Evolutionary conservation across 2,888 invertebrate species (phyloP), one percentile per base, ranked within the genome.

Genomic region (Phasia obesa): DNA sequence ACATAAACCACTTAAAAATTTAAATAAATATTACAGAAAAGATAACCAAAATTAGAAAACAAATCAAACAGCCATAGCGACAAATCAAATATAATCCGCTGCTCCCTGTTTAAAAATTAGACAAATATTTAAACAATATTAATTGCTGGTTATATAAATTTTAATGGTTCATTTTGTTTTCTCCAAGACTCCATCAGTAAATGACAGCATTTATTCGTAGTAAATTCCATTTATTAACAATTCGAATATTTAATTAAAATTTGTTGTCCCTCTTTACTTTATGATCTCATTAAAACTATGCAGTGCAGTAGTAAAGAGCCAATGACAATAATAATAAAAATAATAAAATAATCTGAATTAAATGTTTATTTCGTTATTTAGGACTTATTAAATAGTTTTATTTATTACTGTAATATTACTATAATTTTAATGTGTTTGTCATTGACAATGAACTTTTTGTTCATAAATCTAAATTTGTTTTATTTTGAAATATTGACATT

Each of bases 261-360:
- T 27, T 17, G 19, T 62, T 53, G 17, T n/a, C 17, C 15, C 7
- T 42, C 44, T 60, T 11, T 9, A n/a, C 15, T 60, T 67, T 76
- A 67, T 76, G 67, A 76, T 76, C 67, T 67, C 59, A 76, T 76
- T 67, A 67, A 59, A 67, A 49, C 51, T 51, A n/a, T n/a, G n/a
- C n/a, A n/a, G n/a, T n/a, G n/a, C n/a, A 35, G 35, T 25, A 76
- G 17, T 38, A n/a, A 17, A 67, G 21, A 31, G 4, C 9, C 13
- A 59, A 21, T 21, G 21, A 64, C 7, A 35, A 55, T n/a, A 49
- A 64, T 7, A 55, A 4, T 13, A 6, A 21, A 53, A 19, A 27
- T 25, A 6, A 47, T 27, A 42, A 44, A n/a, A 57, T 35, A 35
- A 38, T 23, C 9, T 59, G 11, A 44, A 19, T 49, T 49, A 11